Base-by-base conservation (phyloP, 2,797 vertebrate genomes). In the Tenualosa ilisha region DNA sequence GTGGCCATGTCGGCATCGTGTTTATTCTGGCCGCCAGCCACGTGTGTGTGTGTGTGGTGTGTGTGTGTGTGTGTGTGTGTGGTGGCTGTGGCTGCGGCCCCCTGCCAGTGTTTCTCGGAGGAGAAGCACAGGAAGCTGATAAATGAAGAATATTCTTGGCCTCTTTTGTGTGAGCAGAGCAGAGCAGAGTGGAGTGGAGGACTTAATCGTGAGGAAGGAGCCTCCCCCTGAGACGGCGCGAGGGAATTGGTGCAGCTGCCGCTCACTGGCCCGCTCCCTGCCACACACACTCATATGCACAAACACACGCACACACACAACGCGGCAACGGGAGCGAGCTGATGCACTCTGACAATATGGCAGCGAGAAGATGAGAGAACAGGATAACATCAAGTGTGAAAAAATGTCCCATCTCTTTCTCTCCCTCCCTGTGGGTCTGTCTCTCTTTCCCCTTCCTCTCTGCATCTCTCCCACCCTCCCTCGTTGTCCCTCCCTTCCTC, bases 161-260 rank as follows among this genome's bases (percentile, higher is more conserved):
- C 82, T 87, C 85, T 85, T 88, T 84, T 87, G 82, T 90, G 85
- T 83, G 50, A 68, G 65, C 65, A 26, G 65, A 68, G 59, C 20
- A 24, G 24, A 68, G 63, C 63, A 24, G 26, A 68, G 65, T 12
- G 63, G 65, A 91, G 86, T 72, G 81, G 87, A 88, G 83, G 88
- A 86, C 87, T 85, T 89, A 87, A 89, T 89, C 86, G 87, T 87
- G 87, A 86, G 83, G 59, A 85, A 89, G 86, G 85, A 87, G 43
- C 83, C 75, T 87, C 79, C 87, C 85, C 85, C 59, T 68, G 87
- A 89, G 86, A 87, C 49, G 31, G 61, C 13, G 31, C 65, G 11
- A 72, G 65, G 65, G 83, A 82, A 85, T 86, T 85, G 65, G 82
- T 83, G 82, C 86, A 89, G 84, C 87, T 89, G 84, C 84, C 68